Conservation (phyloP, 2,888 invertebrate species). For the Lepas anatifera region DNA sequence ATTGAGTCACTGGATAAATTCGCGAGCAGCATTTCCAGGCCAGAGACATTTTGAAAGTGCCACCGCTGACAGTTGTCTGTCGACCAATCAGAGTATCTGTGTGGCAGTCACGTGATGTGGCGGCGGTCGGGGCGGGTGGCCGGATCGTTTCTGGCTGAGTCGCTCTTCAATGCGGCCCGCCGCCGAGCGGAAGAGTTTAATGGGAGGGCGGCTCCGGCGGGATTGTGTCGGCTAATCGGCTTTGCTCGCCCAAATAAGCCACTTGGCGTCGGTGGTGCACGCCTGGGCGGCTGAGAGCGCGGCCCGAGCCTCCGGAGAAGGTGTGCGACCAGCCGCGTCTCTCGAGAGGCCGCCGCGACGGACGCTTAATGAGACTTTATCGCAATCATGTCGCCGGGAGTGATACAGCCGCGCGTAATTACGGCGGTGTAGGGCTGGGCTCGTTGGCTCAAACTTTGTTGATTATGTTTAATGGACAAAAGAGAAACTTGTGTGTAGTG, state of each 20-base stretch:
- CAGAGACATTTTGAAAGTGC: too few species aligned
- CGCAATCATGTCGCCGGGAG: not conserved
- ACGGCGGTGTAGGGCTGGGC: too few species aligned
- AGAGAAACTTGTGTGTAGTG: too few species aligned
- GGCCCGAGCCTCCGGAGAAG: not conserved
- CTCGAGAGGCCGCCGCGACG: not conserved
- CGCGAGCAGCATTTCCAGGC: too few species aligned
- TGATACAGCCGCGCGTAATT: too few species aligned
- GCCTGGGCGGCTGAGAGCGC: not conserved
- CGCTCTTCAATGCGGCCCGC: not conserved
- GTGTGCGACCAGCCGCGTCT: too few species aligned
- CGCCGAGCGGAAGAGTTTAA: conserved; percentile 6
- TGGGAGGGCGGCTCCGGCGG: not conserved
- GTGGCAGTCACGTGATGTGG: not conserved
- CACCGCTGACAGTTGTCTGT: not conserved
- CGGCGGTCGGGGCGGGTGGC: not conserved
- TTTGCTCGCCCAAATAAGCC: not conserved
- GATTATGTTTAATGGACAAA: too few species aligned
- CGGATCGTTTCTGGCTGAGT: not conserved
- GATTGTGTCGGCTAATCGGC: conserved; percentile 8
- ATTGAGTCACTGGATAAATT: too few species aligned
- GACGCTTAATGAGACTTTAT: not conserved
- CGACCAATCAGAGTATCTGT: not conserved
- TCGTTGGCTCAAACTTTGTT: too few species aligned
- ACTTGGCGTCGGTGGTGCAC: not conserved